A percentile compares a stretch with the other conserved stretches of the same genome.
phyloP scores from a whole-genome alignment of 2,797 vertebrate species.

The Enteromius mattozi region DNA sequence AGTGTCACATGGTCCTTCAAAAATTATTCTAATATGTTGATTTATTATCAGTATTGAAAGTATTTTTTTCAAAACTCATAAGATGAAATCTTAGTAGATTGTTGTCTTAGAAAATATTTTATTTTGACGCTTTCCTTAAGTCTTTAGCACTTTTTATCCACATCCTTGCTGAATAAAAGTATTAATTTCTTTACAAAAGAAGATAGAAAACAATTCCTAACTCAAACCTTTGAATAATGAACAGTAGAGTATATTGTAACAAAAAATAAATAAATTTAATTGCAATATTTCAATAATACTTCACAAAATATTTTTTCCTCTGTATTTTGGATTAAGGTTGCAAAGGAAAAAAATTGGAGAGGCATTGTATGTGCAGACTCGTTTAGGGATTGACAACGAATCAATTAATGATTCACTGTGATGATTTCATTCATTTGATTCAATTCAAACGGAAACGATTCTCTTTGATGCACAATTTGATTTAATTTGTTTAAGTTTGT shows the following conservation, averaged over 20 bases:
- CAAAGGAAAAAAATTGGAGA: neutral
- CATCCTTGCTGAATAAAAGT: neutral
- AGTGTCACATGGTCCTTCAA: neutral
- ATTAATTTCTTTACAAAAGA: neutral
- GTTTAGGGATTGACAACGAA: neutral
- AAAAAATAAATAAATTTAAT: too few species aligned
- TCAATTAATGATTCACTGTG: neutral
- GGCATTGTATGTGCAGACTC: neutral
- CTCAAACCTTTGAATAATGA: neutral
- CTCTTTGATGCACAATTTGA: neutral
- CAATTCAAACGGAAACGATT: neutral
- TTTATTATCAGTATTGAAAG: too few species aligned
- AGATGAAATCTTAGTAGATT: too few species aligned
- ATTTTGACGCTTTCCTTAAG: too few species aligned
- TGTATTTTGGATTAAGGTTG: too few species aligned
- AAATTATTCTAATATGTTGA: neutral
- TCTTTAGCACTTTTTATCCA: neutral
- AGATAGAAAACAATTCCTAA: too few species aligned
- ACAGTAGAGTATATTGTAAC: too few species aligned
- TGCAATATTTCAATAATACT: too few species aligned
- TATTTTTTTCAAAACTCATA: too few species aligned
- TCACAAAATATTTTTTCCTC: too few species aligned
- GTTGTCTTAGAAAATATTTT: too few species aligned
- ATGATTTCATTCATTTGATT: too few species aligned
- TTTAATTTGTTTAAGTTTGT: neutral